These are phyloP conservation scores for Phenacoccus solenopsis DNA, from an alignment of 1,140 invertebrate genomes.

Conservation along the genomic window DNA sequence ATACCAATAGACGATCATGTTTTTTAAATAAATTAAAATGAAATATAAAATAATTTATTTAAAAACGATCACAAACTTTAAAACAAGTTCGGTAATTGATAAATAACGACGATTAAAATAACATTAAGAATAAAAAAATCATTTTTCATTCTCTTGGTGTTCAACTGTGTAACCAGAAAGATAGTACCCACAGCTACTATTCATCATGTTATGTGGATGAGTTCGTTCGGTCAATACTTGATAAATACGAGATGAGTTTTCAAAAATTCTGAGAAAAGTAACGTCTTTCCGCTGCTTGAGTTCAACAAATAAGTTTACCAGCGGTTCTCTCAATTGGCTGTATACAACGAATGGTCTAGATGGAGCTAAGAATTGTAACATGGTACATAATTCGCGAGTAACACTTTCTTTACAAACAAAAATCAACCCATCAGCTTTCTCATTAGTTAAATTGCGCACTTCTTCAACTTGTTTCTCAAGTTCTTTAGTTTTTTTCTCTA, in stretches of 20 bases:
- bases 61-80: background rate
- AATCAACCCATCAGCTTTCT: constrained; percentile 62
- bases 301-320: constrained; percentile 63
- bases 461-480: constrained; percentile 32
- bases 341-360: constrained; percentile 77
- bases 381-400: constrained; percentile 44
- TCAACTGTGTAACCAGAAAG: constrained; percentile 41
- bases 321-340: constrained; percentile 59
- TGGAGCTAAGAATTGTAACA: constrained; percentile 60
- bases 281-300: constrained; percentile 55
- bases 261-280: constrained; percentile 59
- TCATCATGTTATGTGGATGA: constrained; percentile 70
- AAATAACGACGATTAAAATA: background rate
- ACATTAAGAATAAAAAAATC: too few relatives aligned
- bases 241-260: constrained; percentile 78
- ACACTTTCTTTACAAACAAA: constrained; percentile 77
- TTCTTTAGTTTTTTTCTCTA: constrained; percentile 19
- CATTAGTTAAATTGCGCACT: constrained; percentile 38
- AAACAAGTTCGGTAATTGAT: background rate
- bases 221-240: constrained; percentile 75
- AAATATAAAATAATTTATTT: background rate
- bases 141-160: background rate
- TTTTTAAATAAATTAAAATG: too few relatives aligned
- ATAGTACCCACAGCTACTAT: constrained; percentile 57
- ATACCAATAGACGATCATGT: too few relatives aligned